Conservation (phyloP, 23 tunicate species). For the Clavelina lepadiformis region DNA sequence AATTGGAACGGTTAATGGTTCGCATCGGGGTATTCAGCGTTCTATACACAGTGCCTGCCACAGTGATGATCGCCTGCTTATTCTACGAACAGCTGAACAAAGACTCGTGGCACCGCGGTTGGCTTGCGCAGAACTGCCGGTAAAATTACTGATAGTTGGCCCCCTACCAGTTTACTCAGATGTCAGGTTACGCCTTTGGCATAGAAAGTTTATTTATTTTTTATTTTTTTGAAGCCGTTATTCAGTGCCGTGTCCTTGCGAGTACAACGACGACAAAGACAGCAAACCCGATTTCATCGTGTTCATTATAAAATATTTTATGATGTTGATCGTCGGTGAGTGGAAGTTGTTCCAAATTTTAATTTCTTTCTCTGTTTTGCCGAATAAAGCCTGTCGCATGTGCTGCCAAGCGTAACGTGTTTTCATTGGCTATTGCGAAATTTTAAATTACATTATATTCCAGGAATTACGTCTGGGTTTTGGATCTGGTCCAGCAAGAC, state of each 20-base stretch:
- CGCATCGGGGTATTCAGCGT: slow-evolving; percentile 93
- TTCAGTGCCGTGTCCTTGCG: slow-evolving; percentile 58
- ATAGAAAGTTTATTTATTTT: neutral
- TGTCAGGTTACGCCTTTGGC: too few species aligned
- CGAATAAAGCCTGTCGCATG: neutral
- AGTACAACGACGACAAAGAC: slow-evolving; percentile 20
- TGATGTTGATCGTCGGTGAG: slow-evolving; percentile 42
- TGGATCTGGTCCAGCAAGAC: slow-evolving; percentile 88
- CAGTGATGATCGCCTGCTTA: slow-evolving; percentile 74
- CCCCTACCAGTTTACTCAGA: neutral
- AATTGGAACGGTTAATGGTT: slow-evolving; percentile 87
- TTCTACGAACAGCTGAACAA: slow-evolving; percentile 55
- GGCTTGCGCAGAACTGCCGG: slow-evolving; percentile 73
- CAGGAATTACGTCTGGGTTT: slow-evolving; percentile 73
- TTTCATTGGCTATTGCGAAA: too few species aligned
- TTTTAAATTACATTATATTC: too few species aligned
- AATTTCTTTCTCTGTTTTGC: neutral
- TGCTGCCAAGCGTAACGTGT: too few species aligned
- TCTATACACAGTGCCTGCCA: slow-evolving; percentile 87
- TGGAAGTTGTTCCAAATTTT: neutral
- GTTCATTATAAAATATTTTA: slow-evolving; percentile 75
- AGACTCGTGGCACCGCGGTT: slow-evolving; percentile 73
- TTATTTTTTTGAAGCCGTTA: slow-evolving; percentile 19
- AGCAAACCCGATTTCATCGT: slow-evolving; percentile 68
- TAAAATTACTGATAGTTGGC: slow-evolving; percentile 7